Evolutionary conservation across 2,888 invertebrate species (phyloP).

Genomic region (Scaptomyza tumidula): DNA sequence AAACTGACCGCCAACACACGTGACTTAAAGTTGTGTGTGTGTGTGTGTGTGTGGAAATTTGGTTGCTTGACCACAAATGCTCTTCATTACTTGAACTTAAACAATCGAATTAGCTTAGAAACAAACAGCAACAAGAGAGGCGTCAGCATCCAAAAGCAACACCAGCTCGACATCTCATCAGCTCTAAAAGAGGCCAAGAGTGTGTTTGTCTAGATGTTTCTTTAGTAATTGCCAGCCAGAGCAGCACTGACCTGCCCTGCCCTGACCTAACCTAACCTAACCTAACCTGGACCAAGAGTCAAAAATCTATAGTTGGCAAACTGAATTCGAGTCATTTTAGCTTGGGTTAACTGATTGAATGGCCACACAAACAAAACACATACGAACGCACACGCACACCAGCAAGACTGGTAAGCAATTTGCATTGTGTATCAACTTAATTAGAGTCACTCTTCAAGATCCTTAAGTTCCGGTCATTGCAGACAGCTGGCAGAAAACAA

Average conservation of each 20-base stretch:
- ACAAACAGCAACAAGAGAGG: slow-evolving; percentile 44
- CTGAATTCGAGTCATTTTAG: slow-evolving; percentile 12
- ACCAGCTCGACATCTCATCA: slow-evolving; percentile 10
- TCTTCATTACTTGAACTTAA: slow-evolving; percentile 64
- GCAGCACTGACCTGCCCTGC: neutral
- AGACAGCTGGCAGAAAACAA: slow-evolving; percentile 19
- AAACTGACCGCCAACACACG: slow-evolving; percentile 32
- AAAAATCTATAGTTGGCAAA: slow-evolving; percentile 4
- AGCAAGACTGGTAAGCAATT: slow-evolving; percentile 16
- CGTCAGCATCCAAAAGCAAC: slow-evolving; percentile 25
- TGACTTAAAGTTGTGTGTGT: slow-evolving; percentile 42
- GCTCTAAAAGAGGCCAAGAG: slow-evolving; percentile 13
- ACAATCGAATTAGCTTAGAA: slow-evolving; percentile 67
- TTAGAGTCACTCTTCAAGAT: slow-evolving; percentile 29
- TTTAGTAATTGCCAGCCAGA: slow-evolving; percentile 12
- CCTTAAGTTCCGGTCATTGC: slow-evolving; percentile 22
- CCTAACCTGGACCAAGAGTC: neutral
- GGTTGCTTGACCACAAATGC: slow-evolving; percentile 33
- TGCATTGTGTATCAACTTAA: slow-evolving; percentile 48
- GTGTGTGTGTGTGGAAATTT: neutral
- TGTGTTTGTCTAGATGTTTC: slow-evolving; percentile 4
- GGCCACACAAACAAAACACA: neutral
- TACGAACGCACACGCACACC: neutral
- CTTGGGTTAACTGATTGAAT: neutral
- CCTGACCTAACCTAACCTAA: neutral